Percentiles rank a stretch among this genome's conserved stretches.
These are phyloP conservation scores for Lagorchestes hirsutus DNA, from an alignment of 2,797 vertebrate genomes.

Conservation along the genomic window DNA sequence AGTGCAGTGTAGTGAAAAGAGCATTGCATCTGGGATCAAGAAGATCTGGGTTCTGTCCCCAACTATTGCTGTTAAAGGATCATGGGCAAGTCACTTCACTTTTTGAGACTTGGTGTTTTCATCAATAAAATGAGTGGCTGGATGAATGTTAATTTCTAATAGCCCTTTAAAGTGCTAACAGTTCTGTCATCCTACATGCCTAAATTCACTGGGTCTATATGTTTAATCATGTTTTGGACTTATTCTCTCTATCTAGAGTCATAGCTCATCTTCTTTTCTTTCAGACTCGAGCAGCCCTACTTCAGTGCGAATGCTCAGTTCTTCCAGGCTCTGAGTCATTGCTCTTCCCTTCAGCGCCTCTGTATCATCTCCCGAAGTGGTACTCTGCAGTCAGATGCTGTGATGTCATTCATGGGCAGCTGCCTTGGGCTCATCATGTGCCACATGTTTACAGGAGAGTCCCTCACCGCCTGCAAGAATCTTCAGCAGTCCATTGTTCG, in stretches of 20 bases:
- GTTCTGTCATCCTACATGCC: background rate
- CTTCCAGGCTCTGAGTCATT: constrained; percentile 95
- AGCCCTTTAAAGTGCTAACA: background rate
- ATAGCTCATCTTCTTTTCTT: constrained; percentile 54
- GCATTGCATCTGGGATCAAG: background rate
- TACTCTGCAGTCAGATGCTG: constrained; percentile 92
- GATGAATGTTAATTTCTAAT: background rate
- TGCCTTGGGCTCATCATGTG: constrained; percentile 92
- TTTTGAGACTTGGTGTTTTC: background rate
- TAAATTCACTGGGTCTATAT: background rate
- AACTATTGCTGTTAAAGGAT: background rate
- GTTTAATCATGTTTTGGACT: background rate
- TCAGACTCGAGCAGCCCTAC: constrained; percentile 97
- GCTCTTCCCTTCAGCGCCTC: constrained; percentile 91
- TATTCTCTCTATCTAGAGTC: background rate
- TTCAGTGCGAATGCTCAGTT: constrained; percentile 92
- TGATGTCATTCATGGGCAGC: constrained; percentile 91
- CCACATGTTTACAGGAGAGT: constrained; percentile 96
- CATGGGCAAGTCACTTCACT: background rate
- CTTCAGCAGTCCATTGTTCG: constrained; percentile 93
- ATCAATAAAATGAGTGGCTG: background rate
- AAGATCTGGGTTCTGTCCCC: background rate
- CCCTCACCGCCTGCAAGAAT: constrained; percentile 91
- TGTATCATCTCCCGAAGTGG: constrained; percentile 96
- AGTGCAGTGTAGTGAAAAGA: background rate